Conservation (phyloP, 2,113 vertebrate genomes). For the Stercorarius parasiticus region DNA sequence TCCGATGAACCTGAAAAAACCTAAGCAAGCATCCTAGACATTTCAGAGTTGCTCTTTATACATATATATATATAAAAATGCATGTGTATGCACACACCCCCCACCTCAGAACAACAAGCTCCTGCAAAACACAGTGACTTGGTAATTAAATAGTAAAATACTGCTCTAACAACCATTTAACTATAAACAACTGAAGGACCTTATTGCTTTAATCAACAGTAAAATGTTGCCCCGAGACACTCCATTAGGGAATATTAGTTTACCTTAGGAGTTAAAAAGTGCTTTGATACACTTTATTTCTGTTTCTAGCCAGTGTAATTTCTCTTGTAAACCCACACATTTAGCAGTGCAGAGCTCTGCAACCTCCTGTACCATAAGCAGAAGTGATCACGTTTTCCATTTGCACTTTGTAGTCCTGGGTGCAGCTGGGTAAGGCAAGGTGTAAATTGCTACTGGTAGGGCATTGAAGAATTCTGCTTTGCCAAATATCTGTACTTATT, state of each 20-base stretch:
- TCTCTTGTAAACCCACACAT: not conserved
- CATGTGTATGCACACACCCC: accelerated
- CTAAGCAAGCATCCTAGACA: not conserved
- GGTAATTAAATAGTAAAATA: not conserved
- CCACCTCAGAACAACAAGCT: not conserved
- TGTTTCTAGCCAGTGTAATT: not conserved
- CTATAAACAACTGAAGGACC: not conserved
- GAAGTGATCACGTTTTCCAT: not conserved
- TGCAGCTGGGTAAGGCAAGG: not conserved
- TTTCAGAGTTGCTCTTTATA: not conserved
- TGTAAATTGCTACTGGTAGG: slow-evolving; percentile 18
- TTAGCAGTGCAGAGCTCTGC: not conserved
- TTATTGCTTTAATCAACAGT: not conserved
- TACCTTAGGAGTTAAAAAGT: not conserved
- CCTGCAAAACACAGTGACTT: not conserved
- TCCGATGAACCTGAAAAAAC: not conserved
- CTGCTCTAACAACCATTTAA: not conserved
- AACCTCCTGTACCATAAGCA: not conserved
- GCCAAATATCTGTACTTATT: not conserved
- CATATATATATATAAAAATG: not conserved
- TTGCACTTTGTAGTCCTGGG: not conserved
- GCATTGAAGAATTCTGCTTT: not conserved
- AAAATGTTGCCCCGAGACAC: not conserved
- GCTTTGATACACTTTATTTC: not conserved
- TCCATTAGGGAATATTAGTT: not conserved